These are phyloP conservation scores for Sisyra nigra DNA, from an alignment of 2,888 invertebrate species.

Conservation along the genomic window DNA sequence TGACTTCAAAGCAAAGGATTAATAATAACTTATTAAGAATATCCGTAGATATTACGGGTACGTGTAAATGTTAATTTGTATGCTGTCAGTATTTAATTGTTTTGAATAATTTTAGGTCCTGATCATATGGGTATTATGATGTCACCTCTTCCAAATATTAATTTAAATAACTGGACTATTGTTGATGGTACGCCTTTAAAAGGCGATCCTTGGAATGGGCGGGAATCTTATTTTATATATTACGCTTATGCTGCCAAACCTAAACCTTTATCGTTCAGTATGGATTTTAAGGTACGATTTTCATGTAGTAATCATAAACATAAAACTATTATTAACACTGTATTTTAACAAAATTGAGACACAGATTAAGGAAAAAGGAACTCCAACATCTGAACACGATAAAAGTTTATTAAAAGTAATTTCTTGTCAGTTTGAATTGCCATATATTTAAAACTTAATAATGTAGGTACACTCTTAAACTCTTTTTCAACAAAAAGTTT, in stretches of 20 bases:
- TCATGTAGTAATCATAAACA: conserved; percentile 3
- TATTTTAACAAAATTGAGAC: no score
- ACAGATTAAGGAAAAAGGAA: no score
- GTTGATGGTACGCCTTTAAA: conserved; percentile 36
- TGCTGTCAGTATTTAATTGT: neutral
- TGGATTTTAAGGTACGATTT: conserved; percentile 40
- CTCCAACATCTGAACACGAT: no score
- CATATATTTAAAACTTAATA: no score
- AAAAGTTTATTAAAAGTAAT: no score
- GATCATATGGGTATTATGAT: conserved; percentile 50
- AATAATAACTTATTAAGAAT: conserved; percentile 25
- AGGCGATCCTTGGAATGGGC: conserved; percentile 31
- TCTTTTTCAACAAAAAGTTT: no score
- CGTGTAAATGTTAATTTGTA: conserved; percentile 9
- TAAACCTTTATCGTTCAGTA: conserved; percentile 37
- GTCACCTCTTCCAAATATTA: conserved; percentile 38
- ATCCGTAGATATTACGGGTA: conserved; percentile 34
- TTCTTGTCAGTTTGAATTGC: no score
- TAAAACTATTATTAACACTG: no score
- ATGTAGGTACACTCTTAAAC: no score
- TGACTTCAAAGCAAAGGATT: conserved; percentile 25
- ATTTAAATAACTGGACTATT: conserved; percentile 39
- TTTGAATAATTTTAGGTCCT: conserved; percentile 34
- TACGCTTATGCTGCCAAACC: conserved; percentile 44
- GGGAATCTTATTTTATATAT: conserved; percentile 50